Evolutionary conservation across 2,797 vertebrate species (phyloP).

Genomic region (Pogonophryne albipinna): DNA sequence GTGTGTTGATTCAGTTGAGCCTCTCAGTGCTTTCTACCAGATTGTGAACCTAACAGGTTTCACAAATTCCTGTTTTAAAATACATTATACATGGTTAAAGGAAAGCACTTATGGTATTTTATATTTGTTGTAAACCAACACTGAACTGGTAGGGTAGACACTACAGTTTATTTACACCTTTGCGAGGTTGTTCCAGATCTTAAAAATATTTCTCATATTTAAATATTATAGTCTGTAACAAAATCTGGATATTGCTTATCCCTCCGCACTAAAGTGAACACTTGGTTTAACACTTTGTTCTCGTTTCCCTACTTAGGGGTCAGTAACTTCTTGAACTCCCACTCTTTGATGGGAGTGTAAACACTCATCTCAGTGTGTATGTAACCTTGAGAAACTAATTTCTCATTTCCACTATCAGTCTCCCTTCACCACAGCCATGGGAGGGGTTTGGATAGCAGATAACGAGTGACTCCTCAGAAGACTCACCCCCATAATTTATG

Average conservation of each 20-base stretch:
- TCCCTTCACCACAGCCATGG: conserved; percentile 39
- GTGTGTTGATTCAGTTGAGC: background rate
- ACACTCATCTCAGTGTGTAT: conserved; percentile 47
- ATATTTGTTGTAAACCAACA: background rate
- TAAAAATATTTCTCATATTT: no score
- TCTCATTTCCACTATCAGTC: conserved; percentile 67
- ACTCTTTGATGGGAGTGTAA: conserved; percentile 31
- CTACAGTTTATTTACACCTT: no score
- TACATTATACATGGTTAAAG: fast-evolving
- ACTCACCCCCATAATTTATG: conserved; percentile 62
- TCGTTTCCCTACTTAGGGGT: conserved; percentile 4
- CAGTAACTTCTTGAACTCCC: conserved; percentile 16
- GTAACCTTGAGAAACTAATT: conserved; percentile 74
- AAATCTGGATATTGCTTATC: background rate
- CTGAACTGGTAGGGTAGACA: background rate
- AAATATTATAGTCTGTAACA: background rate
- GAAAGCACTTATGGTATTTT: background rate
- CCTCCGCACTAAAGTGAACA: background rate
- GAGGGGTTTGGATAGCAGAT: conserved; percentile 62
- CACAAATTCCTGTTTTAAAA: background rate
- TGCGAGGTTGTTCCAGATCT: no score
- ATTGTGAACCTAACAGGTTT: background rate
- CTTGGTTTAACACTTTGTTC: background rate
- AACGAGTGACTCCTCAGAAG: conserved; percentile 66
- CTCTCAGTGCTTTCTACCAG: background rate